A percentile compares a stretch with the other conserved stretches of the same genome.
Evolutionary conservation across 2,797 vertebrate species (phyloP).

Genomic region (Falco columbarius): DNA sequence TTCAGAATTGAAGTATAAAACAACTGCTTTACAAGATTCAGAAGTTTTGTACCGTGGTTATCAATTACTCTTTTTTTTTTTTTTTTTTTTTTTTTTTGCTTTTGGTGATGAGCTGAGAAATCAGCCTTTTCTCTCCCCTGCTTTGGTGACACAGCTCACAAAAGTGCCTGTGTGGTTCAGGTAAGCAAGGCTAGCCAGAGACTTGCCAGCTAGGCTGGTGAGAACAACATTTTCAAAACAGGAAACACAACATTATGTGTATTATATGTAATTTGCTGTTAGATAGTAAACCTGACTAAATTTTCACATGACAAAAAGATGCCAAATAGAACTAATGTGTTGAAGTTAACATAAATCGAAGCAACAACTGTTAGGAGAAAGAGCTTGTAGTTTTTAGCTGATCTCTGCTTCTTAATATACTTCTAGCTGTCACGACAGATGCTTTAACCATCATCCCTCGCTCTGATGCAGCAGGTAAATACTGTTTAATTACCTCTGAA

Average conservation of each 20-base stretch:
- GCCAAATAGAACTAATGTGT: neutral
- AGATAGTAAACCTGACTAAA: neutral
- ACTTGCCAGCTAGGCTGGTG: neutral
- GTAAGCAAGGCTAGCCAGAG: neutral
- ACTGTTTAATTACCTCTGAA: neutral
- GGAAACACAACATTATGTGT: neutral
- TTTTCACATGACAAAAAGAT: neutral
- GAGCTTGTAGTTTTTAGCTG: neutral
- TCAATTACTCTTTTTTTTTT: rapidly evolving
- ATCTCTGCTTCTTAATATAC: neutral
- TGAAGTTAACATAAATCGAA: neutral
- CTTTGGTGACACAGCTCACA: neutral
- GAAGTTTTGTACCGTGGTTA: neutral
- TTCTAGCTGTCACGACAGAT: neutral
- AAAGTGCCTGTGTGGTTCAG: neutral
- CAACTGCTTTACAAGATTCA: neutral
- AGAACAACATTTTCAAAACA: neutral
- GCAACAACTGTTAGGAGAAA: neutral
- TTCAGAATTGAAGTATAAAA: neutral
- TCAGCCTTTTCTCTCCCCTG: neutral
- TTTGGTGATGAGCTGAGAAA: neutral
- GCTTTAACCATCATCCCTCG: neutral
- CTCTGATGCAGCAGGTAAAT: neutral
- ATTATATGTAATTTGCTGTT: neutral
- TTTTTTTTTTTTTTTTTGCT: neutral